Percentiles rank a stretch among this genome's conserved stretches.
phyloP scores from a whole-genome alignment of 2,797 vertebrate genomes.

The Naso thynnoides region DNA sequence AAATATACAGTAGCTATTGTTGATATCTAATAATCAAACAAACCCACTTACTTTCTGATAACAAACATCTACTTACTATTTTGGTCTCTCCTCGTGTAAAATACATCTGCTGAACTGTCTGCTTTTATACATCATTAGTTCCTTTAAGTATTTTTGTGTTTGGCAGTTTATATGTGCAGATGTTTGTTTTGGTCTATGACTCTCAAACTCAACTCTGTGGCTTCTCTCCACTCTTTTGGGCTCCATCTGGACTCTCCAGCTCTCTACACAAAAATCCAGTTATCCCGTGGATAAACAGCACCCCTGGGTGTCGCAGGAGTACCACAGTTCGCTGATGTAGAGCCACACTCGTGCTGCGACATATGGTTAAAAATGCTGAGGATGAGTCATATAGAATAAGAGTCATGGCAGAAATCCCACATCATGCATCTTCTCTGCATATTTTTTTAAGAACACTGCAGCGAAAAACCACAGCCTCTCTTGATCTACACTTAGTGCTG shows the following conservation, averaged over 20 bases:
- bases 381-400: neutral
- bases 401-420: neutral
- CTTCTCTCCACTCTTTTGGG: constrained; percentile 5
- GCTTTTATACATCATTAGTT: neutral
- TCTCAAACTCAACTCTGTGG: neutral
- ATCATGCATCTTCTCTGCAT: neutral
- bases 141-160: neutral
- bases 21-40: too few species aligned
- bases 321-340: neutral
- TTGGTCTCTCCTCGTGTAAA: neutral
- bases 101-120: neutral
- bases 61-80: neutral
- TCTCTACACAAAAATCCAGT: constrained; percentile 37
- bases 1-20: too few species aligned
- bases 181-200: neutral
- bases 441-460: neutral
- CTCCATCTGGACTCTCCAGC: constrained; percentile 49
- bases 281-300: constrained; percentile 18
- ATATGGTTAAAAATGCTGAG: constrained; percentile 31
- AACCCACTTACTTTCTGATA: neutral
- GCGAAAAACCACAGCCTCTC: neutral
- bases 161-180: neutral
- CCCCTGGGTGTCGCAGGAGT: neutral
- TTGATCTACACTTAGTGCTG: too few species aligned
- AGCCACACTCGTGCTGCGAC: neutral